These are phyloP conservation scores for Aphaenogaster floridana DNA, from an alignment of 1,140 invertebrate genomes.

Conservation along the genomic window DNA sequence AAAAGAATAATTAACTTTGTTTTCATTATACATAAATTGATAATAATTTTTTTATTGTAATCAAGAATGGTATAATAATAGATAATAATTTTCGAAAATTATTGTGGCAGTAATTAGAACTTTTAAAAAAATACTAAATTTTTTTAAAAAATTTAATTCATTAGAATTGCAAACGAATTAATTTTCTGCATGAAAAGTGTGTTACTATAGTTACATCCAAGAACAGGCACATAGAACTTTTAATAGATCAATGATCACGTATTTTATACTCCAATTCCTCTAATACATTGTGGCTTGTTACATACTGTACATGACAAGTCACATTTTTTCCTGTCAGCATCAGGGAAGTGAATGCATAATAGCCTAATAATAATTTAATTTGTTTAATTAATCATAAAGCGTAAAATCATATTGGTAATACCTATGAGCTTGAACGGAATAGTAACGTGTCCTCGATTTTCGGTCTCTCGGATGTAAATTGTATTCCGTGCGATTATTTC, in stretches of 20 bases:
- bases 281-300: conserved; percentile 18
- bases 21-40: neutral
- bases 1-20: neutral
- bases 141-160: neutral
- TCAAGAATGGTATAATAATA: neutral
- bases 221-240: neutral
- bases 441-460: conserved; percentile 6
- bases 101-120: neutral
- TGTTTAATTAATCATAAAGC: conserved; percentile 45
- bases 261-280: conserved; percentile 30
- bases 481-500: neutral
- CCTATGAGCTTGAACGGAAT: conserved; percentile 12
- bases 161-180: neutral
- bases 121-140: neutral
- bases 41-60: neutral
- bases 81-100: neutral
- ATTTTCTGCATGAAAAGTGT: neutral
- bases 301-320: conserved; percentile 42
- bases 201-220: neutral
- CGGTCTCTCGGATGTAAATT: conserved; percentile 11
- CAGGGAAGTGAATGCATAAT: conserved; percentile 5
- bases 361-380: conserved; percentile 55
- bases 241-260: neutral
- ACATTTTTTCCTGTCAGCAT: conserved; percentile 47
- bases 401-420: conserved; percentile 46